Conservation (phyloP, 2,888 invertebrate species). For the Dusona sp. region DNA sequence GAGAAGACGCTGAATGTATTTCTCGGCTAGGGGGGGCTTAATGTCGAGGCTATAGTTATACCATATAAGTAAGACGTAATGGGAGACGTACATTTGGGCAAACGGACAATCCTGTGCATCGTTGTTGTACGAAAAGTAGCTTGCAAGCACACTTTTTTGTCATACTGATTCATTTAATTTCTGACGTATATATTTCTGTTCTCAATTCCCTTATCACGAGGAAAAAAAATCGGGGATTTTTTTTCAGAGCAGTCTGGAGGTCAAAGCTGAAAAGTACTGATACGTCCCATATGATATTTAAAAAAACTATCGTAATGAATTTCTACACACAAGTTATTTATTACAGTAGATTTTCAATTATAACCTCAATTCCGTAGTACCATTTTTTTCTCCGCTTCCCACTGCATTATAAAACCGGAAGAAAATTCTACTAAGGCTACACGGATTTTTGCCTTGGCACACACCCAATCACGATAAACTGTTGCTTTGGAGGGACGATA, state of each 20-base stretch:
- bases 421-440: conserved; percentile 11
- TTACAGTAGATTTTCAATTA: conserved; percentile 4
- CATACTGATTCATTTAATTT: conserved; percentile 70
- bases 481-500: conserved; percentile 6
- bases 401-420: conserved; percentile 15
- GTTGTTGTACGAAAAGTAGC: conserved; percentile 28
- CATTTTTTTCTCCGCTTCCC: background rate
- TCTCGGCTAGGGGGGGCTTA: conserved; percentile 71
- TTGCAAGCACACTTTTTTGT: conserved; percentile 24
- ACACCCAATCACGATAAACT: conserved; percentile 20
- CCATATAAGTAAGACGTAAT: conserved; percentile 63
- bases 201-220: background rate
- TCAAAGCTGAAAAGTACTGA: background rate
- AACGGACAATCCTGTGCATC: conserved; percentile 29
- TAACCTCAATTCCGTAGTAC: background rate
- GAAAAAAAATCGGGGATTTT: background rate
- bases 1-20: conserved; percentile 44
- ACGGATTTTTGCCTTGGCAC: conserved; percentile 20
- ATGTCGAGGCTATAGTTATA: conserved; percentile 72
- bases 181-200: conserved; percentile 1
- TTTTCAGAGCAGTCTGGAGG: background rate
- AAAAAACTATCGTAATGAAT: background rate
- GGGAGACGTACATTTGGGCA: conserved; percentile 45
- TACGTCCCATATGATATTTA: background rate
- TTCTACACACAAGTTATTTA: background rate